Base-by-base conservation (phyloP, 2,113 vertebrate genomes). In the Anhinga anhinga region DNA sequence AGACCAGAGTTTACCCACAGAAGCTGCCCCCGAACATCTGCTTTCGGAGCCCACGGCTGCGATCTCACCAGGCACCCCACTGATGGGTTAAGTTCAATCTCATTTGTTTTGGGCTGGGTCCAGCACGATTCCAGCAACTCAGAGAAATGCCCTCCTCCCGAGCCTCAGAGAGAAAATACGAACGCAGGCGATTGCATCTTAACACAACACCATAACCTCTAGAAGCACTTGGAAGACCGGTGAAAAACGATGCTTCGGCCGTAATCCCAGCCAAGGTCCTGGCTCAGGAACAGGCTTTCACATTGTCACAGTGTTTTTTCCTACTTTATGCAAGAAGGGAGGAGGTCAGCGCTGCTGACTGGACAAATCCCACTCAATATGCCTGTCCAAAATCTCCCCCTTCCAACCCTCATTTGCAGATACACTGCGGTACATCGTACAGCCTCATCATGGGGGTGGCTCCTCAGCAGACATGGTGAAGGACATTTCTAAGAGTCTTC, bases 71-170 rank as follows among this genome's bases (percentile, higher is more conserved):
- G 44, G 50, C 63, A 86, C 80, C 96, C 90, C 1, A 34, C 78
- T 92, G 93, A 72, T 73, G 93, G 89, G 95, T 96, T 95, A 93
- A 95, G 27, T 77, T 91, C 78, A 82, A n/a, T 73, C 82, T 77
- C 78, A 85, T 95, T 96, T 97, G 14, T 80, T 94, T 97, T 96
- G 96, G 87, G 78, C 25, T 55, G 30, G n/a, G 34, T 94, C 95
- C 93, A 96, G 77, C 65, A 74, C 2, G 4, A 74, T 84, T 94
- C 50, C 89, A 96, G 84, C 87, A 93, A 58, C 70, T 74, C 62
- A 11, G 78, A 91, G 70, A 93, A 94, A 56, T 93, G 40, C 56
- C 62, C 87, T 88, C 42, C 92, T 94, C 92, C 90, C 2, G 53
- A 93, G 92, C 67, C 81, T 61, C 26, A 0, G 66, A 88, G 84